A percentile compares a stretch with the other conserved stretches of the same genome.
phyloP scores from a whole-genome alignment of 2,113 vertebrate genomes.

The Lipophrys pholis region DNA sequence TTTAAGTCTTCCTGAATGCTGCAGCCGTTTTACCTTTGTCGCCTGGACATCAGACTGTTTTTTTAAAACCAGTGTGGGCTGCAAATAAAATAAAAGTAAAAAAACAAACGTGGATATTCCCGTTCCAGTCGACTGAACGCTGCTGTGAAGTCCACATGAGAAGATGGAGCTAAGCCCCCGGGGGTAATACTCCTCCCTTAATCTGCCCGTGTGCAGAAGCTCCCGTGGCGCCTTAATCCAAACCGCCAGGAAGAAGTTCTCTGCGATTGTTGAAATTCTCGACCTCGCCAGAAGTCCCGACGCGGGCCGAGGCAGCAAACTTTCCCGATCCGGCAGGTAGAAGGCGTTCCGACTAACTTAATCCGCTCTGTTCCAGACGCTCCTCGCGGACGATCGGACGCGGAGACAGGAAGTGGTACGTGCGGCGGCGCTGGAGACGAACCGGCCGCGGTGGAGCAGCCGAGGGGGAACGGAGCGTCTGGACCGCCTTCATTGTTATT shows the following conservation, averaged over 20 bases:
- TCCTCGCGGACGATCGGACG: slow-evolving; percentile 54
- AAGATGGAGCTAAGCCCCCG: slow-evolving; percentile 58
- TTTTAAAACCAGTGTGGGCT: too few relatives aligned
- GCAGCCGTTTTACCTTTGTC: too few relatives aligned
- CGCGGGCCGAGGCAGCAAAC: slow-evolving; percentile 6
- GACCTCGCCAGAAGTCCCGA: too few relatives aligned
- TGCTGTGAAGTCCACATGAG: slow-evolving; percentile 30
- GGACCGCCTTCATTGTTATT: too few relatives aligned
- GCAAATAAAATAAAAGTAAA: too few relatives aligned
- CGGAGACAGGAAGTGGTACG: slow-evolving; percentile 27
- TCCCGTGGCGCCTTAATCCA: slow-evolving; percentile 73
- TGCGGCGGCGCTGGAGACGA: too few relatives aligned
- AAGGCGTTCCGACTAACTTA: slow-evolving; percentile 44
- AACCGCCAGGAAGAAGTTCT: slow-evolving; percentile 35
- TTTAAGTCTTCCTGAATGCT: too few relatives aligned
- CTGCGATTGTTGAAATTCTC: slow-evolving; percentile 41
- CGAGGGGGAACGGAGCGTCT: too few relatives aligned
- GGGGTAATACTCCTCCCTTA: slow-evolving; percentile 65
- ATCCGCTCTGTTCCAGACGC: slow-evolving; percentile 73
- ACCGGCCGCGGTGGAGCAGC: too few relatives aligned
- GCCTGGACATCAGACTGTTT: too few relatives aligned
- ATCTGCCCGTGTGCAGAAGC: slow-evolving; percentile 72
- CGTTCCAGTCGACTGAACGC: slow-evolving; percentile 19
- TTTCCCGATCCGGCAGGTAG: slow-evolving; percentile 47
- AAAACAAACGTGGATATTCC: neutral